Base-by-base conservation (phyloP, 2,797 vertebrate genomes). In the Pseudomugil gertrudae region DNA sequence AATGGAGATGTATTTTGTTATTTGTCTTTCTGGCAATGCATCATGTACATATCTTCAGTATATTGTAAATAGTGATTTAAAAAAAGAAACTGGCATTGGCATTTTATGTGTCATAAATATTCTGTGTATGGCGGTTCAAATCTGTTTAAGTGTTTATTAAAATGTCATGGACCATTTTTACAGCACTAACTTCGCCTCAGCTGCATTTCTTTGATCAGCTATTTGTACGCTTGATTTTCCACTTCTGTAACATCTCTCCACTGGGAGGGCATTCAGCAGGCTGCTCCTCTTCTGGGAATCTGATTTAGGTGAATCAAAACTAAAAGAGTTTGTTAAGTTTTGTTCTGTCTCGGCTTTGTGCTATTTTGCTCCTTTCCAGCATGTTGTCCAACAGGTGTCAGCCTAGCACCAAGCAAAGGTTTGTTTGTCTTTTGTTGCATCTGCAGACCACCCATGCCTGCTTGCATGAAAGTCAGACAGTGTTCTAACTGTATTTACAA, bases 61-160 rank as follows among this genome's bases (percentile, higher is more conserved):
- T 94, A 94, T 91, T 95, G 94, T 95, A 95, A 94, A 95, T 94
- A 95, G 92, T 94, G 92, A 90, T 88, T 27, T 65, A 90, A 89
- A 68, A 71, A 74, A 83, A 86, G 53, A 61, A 61, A 84, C 84
- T 74, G 87, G 81, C 89, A 84, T 90, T 91, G 86, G 91, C 91
- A 92, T 94, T 93, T 92, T 92, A 93, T 96, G 94, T 94, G 92
- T 90, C 91, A 90, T 92, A 87, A 82, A 89, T 92, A 92, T 93
- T 93, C 91, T 93, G 87, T 94, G 94, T 95, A 90, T 89, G 92
- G 90, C 91, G 72, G 89, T 94, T 93, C 83, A 90, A 88, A 83
- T 84, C 90, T 94, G 95, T 95, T 94, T 95, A 92, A 93, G 92
- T 96, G 95, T 95, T 95, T 95, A 95, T 95, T 95, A 92, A 93